Evolutionary conservation across 2,797 vertebrate genomes (phyloP), one percentile per base, ranked within the genome.

Genomic region (Pseudochromis fuscus): DNA sequence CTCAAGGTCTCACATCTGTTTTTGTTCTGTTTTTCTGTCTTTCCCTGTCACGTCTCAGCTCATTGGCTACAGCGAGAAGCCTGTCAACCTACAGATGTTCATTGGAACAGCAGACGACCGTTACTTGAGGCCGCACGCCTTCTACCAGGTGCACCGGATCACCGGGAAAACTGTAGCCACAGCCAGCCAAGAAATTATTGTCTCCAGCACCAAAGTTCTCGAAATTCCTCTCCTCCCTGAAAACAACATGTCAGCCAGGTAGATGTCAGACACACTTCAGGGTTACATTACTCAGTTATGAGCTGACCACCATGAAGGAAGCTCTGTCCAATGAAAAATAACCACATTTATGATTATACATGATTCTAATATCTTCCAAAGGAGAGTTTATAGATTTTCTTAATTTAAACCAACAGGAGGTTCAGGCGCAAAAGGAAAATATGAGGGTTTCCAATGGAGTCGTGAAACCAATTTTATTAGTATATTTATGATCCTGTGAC

Each of bases 91-190:
- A 46, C 98, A 99, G 84, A 98, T 99, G 97, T 99, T 99, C 94
- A 99, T 99, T 2, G 98, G 98, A 50, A 99, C 98, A 0, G 97
- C 98, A 25, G 98, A 99, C 58, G 98, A 99, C 87, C 96, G 98
- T 56, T 99, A 98, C 92, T 89, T 99, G 83, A 94, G 98, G 83
- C 97, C 98, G 25, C 98, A 99, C 7, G 97, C 97, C 3, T 99
- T 99, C 93, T 99, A 99, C 92, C 98, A 99, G 91, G 96, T 99
- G 92, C 98, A 99, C 91, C 94, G 98, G 77, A 99, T 99, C 93
- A 99, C 98, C 16, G 98, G 98, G 74, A 99, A 99, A 91, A 99
- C 98, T 0, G 98, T 99, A 31, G 98, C 97, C 69, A 99, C 98
- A 0, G 96, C 98, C 68, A 99, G 98, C 89, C 98, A 99, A 91